phyloP scores from a whole-genome alignment of 2,113 vertebrate genomes.

The Neomonachus schauinslandi region DNA sequence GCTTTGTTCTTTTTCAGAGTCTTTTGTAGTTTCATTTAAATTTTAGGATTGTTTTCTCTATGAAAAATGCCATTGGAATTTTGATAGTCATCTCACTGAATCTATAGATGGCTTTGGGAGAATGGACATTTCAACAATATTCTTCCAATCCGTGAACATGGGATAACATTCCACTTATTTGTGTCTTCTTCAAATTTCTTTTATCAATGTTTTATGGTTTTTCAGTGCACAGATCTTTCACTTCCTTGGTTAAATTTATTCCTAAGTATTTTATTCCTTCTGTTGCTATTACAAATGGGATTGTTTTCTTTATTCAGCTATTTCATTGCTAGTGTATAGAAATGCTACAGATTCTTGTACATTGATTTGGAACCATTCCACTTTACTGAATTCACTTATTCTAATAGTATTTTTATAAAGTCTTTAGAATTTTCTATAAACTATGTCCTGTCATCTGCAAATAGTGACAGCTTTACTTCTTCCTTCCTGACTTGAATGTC shows the following conservation, averaged over 20 bases:
- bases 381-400: not conserved
- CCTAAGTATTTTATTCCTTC: not conserved
- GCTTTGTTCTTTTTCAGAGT: not conserved
- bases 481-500: not conserved
- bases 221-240: not conserved
- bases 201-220: not conserved
- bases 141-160: not conserved
- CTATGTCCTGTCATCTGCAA: not conserved
- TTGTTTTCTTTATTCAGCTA: not conserved
- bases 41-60: not conserved
- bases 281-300: not conserved
- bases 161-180: not conserved
- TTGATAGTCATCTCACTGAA: not conserved
- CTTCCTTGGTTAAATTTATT: not conserved
- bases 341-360: not conserved
- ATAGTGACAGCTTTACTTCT: not conserved
- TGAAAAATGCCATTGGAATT: not conserved
- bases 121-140: not conserved
- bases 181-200: not conserved
- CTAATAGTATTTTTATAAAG: not conserved
- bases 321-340: not conserved
- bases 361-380: not conserved
- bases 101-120: not conserved
- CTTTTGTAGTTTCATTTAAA: not conserved
- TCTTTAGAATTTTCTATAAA: not conserved